phyloP scores from a whole-genome alignment of 2,888 invertebrate genomes.

The Thymelicus acteon region DNA sequence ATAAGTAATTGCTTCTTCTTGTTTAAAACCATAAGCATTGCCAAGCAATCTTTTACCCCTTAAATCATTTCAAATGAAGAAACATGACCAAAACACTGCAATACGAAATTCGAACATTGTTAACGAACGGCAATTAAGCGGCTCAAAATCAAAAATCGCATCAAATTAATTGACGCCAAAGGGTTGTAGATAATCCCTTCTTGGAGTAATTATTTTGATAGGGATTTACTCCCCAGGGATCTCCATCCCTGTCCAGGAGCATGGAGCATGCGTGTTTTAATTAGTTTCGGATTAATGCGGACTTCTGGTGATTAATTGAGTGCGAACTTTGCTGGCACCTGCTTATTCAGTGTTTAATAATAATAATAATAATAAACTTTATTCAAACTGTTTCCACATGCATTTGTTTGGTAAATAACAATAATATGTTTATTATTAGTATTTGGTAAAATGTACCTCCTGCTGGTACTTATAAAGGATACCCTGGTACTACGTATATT shows the following conservation, averaged over 20 bases:
- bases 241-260: conserved; percentile 8
- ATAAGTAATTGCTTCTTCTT: too few relatives aligned
- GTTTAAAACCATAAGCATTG: too few relatives aligned
- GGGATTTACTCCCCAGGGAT: conserved; percentile 45
- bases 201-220: conserved; percentile 69
- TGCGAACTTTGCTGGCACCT: conserved; percentile 42
- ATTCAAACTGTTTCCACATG: too few relatives aligned
- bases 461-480: too few relatives aligned
- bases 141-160: conserved; percentile 35
- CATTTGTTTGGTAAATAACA: too few relatives aligned
- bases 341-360: background rate
- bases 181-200: conserved; percentile 55
- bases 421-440: too few relatives aligned
- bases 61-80: background rate
- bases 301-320: conserved; percentile 61
- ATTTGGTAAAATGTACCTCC: too few relatives aligned
- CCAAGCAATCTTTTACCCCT: background rate
- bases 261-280: conserved; percentile 65
- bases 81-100: conserved; percentile 44
- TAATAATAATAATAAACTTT: background rate
- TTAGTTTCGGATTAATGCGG: conserved; percentile 69
- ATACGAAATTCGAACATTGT: conserved; percentile 53
- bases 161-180: conserved; percentile 38
- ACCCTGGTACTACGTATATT: too few relatives aligned
- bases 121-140: conserved; percentile 25